Base-by-base conservation (phyloP, 2,888 invertebrate genomes). In the Anthoptus insignis region DNA sequence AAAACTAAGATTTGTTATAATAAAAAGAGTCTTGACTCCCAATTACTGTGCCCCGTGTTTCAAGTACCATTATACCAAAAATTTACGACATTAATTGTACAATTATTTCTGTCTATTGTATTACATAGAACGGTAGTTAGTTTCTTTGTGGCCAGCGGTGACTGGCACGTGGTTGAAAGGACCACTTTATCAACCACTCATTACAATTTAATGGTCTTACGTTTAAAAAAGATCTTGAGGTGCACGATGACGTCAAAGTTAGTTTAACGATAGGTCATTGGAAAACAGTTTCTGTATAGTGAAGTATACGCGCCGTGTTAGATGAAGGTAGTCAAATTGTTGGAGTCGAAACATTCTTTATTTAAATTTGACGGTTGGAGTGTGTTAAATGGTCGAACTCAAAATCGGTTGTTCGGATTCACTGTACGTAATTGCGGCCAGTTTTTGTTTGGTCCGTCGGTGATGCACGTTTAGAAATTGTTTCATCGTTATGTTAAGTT, bases 141-240 rank as follows among this genome's bases (percentile, higher is more conserved):
- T 84, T 85, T 83, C 86, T 83, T 89, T 88, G 83, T 86, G 70
- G 59, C 73, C 76, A 47, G 77, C 76, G 78, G 78, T 81, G 82
- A 88, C 86, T 84, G 89, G 92, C 92, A 91, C 92, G 91, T 91
- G 91, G 89, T 89, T 69, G 65, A 79, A 89, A 84, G 82, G 76
- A 85, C 83, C 87, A 86, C 90, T 90, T 85, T 85, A 87, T 86
- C 81, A 84, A 79, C 88, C 88, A 90, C 91, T 93, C 91, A 93
- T 93, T 92, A 92, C 87, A 77, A 79, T 88, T 90, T 91, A 93
- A 93, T 91, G 90, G 89, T 88, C 86, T 89, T 81, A 82, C 81
- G 75, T 83, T 81, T 81, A 81, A 87, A 83, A 87, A 88, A 85
- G 82, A 82, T 82, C 87, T 84, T 80, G 80, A 87, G 87, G 81